Conservation (phyloP, 2,113 vertebrate species). For the Equus quagga region DNA sequence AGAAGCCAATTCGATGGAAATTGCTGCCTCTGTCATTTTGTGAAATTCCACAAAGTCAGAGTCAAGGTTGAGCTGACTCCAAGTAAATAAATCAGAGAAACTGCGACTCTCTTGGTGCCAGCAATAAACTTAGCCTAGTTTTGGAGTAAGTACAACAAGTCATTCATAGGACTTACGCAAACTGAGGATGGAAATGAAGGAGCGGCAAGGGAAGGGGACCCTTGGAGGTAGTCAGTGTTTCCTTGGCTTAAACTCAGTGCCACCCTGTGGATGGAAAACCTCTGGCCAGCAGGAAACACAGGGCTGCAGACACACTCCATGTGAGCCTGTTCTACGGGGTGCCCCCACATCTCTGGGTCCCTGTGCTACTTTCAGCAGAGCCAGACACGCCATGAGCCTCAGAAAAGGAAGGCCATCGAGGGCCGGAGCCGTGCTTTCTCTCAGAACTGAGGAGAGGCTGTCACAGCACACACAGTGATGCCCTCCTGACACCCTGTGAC, state of each 20-base stretch:
- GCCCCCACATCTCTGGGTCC: neutral
- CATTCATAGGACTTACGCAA: neutral
- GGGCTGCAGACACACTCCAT: slow-evolving; percentile 70
- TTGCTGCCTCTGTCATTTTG: neutral
- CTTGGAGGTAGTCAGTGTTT: neutral
- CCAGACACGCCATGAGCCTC: neutral
- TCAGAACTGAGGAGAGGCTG: neutral
- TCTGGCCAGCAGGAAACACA: slow-evolving; percentile 92
- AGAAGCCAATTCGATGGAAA: neutral
- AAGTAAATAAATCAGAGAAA: neutral
- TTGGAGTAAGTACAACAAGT: neutral
- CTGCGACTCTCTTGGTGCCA: neutral
- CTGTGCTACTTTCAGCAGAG: neutral
- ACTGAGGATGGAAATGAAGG: neutral
- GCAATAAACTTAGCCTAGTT: neutral
- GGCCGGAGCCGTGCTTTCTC: neutral
- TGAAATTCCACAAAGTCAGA: neutral
- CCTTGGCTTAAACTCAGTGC: slow-evolving; percentile 89
- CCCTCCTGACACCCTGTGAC: neutral
- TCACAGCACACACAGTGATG: neutral
- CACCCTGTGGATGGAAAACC: slow-evolving; percentile 93
- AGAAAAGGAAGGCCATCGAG: neutral
- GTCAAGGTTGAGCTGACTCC: neutral
- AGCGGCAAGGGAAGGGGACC: neutral
- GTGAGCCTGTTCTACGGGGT: neutral